Base-by-base conservation (phyloP, 2,888 invertebrate genomes). In the Melanargia galathea region DNA sequence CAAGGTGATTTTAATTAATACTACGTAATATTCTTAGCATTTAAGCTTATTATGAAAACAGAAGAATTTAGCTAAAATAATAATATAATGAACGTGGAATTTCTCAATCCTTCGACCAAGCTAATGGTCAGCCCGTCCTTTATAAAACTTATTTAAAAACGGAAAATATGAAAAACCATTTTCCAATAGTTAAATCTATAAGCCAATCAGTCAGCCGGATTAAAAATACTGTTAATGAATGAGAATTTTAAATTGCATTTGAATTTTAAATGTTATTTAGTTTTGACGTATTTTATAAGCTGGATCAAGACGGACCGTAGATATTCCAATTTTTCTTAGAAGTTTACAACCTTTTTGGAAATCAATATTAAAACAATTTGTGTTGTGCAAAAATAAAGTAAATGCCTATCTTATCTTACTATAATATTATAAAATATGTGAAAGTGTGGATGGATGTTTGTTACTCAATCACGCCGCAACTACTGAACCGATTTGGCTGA, bases 201-300 rank as follows among this genome's bases (percentile, higher is more conserved):
- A 55, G 35, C 56, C 55, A 64, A 60, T 60, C 60, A 56, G 45
- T 20, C 46, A 46, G 45, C 5, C 18, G 33, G 38, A 48, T 43
- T 62, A 62, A 62, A 51, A 48, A 48, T 46, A 62, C 40, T 45
- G 58, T 59, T 65, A 62, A 65, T 59, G 55, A 65, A 62, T 55
- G 18, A 49, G 58, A 65, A 55, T 62, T 62, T 55, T 49, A 46
- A 65, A 65, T 62, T 43, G 38, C 64, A 65, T 65, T 58, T 43
- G 46, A 58, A 62, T 65, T 65, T 58, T 54, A 58, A 49, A 65
- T 45, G 43, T 26, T 59, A 59, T 45, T 54, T 18, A 54, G 30
- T 54, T 58, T 10, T 13, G 33, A 52, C 20, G 18, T 35, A 43
- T 43, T 8, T 7, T 7, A 30, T 13, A 49, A 49, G 6, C 46